Evolutionary conservation across 2,113 vertebrate genomes (phyloP).

Genomic region (Lepidiolamprologus cunningtoni): DNA sequence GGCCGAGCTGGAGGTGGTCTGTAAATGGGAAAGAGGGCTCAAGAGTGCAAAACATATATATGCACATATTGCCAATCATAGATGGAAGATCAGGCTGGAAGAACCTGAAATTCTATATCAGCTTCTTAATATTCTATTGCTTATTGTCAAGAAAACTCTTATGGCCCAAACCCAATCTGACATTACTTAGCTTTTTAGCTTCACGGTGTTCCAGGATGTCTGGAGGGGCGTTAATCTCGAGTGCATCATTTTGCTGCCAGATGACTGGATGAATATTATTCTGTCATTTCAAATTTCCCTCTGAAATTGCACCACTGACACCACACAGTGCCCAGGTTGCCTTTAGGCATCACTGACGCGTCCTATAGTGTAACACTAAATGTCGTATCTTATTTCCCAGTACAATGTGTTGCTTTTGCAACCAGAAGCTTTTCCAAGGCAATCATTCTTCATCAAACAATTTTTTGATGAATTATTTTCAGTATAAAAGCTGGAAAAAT

Average conservation of each 20-base stretch:
- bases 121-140: not conserved
- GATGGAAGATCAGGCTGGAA: not conserved
- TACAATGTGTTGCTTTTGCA: not conserved
- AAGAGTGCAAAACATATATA: not conserved
- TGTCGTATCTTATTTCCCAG: not conserved
- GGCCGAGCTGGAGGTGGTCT: not conserved
- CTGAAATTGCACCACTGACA: not conserved
- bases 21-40: conserved; percentile 21
- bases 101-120: not conserved
- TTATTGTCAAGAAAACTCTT: not conserved
- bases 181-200: not conserved
- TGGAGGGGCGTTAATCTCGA: not conserved
- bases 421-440: not conserved
- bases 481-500: not conserved
- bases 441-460: not conserved
- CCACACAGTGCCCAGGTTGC: not conserved
- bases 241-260: not conserved
- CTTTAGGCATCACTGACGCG: not conserved
- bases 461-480: not conserved
- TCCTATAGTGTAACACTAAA: not conserved
- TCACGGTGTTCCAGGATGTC: not conserved
- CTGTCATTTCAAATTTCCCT: not conserved
- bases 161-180: not conserved
- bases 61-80: not conserved
- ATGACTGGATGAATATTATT: not conserved